A percentile compares a stretch with the other conserved stretches of the same genome.
Conservation (phyloP, 2,113 vertebrate genomes). For the Psittacus erithacus region DNA sequence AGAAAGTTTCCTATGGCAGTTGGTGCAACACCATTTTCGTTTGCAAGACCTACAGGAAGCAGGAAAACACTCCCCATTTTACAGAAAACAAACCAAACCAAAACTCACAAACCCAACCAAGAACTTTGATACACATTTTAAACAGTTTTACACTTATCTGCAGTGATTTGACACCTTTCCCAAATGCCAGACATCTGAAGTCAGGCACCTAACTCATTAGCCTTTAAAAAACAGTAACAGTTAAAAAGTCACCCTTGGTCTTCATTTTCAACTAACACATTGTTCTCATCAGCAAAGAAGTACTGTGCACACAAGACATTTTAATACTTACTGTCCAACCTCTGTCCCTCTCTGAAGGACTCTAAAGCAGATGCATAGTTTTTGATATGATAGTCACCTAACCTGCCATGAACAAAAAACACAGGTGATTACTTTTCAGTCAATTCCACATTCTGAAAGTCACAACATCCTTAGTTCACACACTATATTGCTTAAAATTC, state of each 20-base stretch:
- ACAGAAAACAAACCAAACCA: neutral
- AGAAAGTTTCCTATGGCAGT: neutral
- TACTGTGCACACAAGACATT: neutral
- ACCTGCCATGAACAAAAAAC: constrained; percentile 74
- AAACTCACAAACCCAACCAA: neutral
- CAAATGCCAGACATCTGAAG: neutral
- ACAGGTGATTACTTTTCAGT: neutral
- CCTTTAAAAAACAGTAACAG: neutral
- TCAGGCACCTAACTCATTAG: neutral
- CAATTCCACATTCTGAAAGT: neutral
- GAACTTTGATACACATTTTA: neutral
- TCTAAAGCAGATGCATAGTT: constrained; percentile 85
- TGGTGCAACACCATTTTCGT: neutral
- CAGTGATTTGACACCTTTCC: neutral
- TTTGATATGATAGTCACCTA: constrained; percentile 92
- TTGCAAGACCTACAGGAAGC: neutral
- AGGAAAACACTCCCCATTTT: neutral
- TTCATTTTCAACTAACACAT: neutral
- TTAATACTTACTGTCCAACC: constrained; percentile 86
- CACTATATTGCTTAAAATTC: neutral
- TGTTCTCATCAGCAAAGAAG: neutral
- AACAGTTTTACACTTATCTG: neutral
- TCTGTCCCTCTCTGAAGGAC: constrained; percentile 86
- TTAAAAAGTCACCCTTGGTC: neutral
- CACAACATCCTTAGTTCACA: neutral